Evolutionary conservation across 2,113 vertebrate species (phyloP).

Genomic region (Rutilus rutilus): DNA sequence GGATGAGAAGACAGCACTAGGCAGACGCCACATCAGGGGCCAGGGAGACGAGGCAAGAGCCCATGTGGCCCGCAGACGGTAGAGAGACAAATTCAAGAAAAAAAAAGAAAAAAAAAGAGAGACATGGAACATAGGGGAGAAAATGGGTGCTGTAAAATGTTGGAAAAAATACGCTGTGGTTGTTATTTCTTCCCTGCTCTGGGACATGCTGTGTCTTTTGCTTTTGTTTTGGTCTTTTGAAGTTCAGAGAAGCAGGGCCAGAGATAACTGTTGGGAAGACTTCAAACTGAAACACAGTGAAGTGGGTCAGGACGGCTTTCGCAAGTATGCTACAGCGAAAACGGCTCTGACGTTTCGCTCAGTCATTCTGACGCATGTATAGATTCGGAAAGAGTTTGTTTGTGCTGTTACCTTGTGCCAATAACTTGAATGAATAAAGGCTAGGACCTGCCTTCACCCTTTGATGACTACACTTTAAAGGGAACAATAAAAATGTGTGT

Average conservation of each 20-base stretch:
- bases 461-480: slow-evolving; percentile 76
- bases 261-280: slow-evolving; percentile 38
- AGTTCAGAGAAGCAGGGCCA: slow-evolving; percentile 27
- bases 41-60: slow-evolving; percentile 60
- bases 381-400: not conserved
- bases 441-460: slow-evolving; percentile 52
- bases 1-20: slow-evolving; percentile 65
- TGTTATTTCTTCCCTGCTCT: slow-evolving; percentile 54
- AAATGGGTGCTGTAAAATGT: slow-evolving; percentile 50
- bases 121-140: slow-evolving; percentile 53
- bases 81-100: not conserved
- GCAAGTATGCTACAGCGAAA: not conserved
- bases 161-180: slow-evolving; percentile 48
- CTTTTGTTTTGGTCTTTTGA: slow-evolving; percentile 60
- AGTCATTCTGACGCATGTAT: slow-evolving; percentile 29
- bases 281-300: slow-evolving; percentile 9
- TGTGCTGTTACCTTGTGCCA: slow-evolving; percentile 21
- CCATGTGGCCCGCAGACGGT: slow-evolving; percentile 69
- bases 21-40: slow-evolving; percentile 73
- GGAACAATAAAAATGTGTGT: slow-evolving; percentile 72
- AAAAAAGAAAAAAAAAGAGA: not conserved
- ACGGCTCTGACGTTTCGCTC: slow-evolving; percentile 4
- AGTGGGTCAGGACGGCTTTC: slow-evolving; percentile 3
- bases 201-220: slow-evolving; percentile 60
- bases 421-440: slow-evolving; percentile 45